Conservation (phyloP, 2,888 invertebrate genomes). For the Drosophila antonietae region DNA sequence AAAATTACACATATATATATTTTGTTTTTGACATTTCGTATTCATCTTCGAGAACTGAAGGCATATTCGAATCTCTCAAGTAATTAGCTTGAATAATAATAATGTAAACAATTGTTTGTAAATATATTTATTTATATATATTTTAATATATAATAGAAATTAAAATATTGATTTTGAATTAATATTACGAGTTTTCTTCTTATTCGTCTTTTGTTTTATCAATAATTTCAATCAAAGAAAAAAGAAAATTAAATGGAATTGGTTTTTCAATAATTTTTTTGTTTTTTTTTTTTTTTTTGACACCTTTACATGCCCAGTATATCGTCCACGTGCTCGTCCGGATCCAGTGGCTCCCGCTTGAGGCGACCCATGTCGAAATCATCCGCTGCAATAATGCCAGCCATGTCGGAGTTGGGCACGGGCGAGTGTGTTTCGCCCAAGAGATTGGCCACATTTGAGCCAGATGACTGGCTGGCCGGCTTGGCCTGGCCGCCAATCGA, state of each 20-base stretch:
- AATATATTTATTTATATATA: background rate
- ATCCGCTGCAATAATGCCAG: constrained; percentile 69
- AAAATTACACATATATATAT: background rate
- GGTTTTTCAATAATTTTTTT: background rate
- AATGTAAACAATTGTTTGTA: background rate
- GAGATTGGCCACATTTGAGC: constrained; percentile 42
- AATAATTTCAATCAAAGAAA: background rate
- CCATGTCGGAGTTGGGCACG: constrained; percentile 31
- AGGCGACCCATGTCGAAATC: constrained; percentile 57
- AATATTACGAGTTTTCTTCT: background rate
- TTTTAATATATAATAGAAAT: background rate
- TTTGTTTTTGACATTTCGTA: background rate
- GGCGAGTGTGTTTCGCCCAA: constrained; percentile 13
- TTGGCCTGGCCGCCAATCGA: background rate
- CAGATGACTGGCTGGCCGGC: background rate
- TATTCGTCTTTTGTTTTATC: background rate
- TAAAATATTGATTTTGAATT: background rate
- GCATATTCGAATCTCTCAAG: constrained; percentile 11
- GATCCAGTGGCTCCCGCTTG: constrained; percentile 67
- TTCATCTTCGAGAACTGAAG: constrained; percentile 24
- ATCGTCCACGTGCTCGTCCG: constrained; percentile 51
- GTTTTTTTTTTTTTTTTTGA: background rate
- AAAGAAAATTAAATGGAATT: background rate
- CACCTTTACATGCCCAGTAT: constrained; percentile 56
- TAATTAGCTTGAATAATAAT: background rate